A percentile compares a stretch with the other conserved stretches of the same genome.
Evolutionary conservation across 35 echinoderm and acorn worm species (phyloP).

Genomic region (Ophioderma brevispina): DNA sequence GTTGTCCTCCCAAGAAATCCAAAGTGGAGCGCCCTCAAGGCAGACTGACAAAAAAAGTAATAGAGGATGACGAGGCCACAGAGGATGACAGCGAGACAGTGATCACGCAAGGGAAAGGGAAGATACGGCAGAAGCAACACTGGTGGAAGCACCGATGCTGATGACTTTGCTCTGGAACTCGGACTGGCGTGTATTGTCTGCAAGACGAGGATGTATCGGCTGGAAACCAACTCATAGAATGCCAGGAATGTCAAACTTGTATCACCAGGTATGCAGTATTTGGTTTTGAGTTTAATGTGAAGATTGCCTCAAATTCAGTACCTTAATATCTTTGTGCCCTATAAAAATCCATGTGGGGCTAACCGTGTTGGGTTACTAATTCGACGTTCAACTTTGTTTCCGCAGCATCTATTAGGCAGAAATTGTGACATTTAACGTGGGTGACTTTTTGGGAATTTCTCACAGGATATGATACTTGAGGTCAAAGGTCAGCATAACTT

Average conservation of each 20-base stretch:
- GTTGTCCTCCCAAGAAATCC: slow-evolving; percentile 7
- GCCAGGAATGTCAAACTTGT: slow-evolving; percentile 97
- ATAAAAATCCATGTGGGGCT: too few species aligned
- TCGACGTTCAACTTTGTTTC: too few species aligned
- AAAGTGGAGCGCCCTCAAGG: slow-evolving; percentile 37
- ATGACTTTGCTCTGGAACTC: slow-evolving; percentile 90
- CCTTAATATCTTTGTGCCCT: too few species aligned
- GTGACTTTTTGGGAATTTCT: too few species aligned
- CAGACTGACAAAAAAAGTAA: slow-evolving; percentile 38
- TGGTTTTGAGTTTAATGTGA: too few species aligned
- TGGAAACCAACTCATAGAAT: slow-evolving; percentile 92
- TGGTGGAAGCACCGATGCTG: slow-evolving; percentile 64
- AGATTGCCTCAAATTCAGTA: too few species aligned
- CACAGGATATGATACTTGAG: too few species aligned
- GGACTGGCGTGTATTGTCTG: slow-evolving; percentile 86
- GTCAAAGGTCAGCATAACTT: too few species aligned
- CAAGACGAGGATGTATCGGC: slow-evolving; percentile 78
- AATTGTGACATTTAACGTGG: too few species aligned
- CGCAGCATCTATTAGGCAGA: too few species aligned
- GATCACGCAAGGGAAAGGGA: background rate
- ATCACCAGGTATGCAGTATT: slow-evolving; percentile 99
- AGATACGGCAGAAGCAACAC: slow-evolving; percentile 7
- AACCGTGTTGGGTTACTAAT: too few species aligned
- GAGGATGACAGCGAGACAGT: slow-evolving; percentile 1
- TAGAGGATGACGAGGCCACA: slow-evolving; percentile 52